Base-by-base conservation (phyloP, 2,888 invertebrate species). In the Sturmia bella region DNA sequence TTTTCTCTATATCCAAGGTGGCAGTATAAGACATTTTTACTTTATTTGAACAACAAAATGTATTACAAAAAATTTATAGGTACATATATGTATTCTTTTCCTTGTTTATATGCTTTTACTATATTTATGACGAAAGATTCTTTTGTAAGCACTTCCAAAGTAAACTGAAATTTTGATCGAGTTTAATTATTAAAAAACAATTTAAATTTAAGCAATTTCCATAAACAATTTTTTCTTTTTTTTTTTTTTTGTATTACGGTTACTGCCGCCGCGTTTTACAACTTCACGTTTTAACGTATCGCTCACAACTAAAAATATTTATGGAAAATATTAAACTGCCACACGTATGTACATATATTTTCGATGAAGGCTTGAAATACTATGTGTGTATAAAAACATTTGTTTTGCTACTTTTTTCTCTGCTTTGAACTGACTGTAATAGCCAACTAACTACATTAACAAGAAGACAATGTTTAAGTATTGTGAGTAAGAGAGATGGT, bases 271-370 rank as follows among this genome's bases (percentile, higher is more conserved):
- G n/a, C 24, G n/a, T 9, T 6, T 37, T 21, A 52, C 79, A 61
- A 77, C 68, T 85, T 84, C 83, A 85, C 87, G 85, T 86, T 85
- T 84, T 78, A 85, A 85, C 87, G 87, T 86, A 86, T 87, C 85
- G 86, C 85, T 85, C 87, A 84, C 88, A 85, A 88, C 87, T 88
- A 85, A 89, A 83, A 77, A 84, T 6, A 41, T 85, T 75, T 70
- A 52, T 64, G 45, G n/a, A 52, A 72, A 57, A 64, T 15, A 56
- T 54, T 56, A 37, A 37, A 0, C n/a, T 12, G 13, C n/a, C n/a
- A n/a, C n/a, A n/a, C n/a, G n/a, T n/a, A n/a, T n/a, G n/a, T n/a
- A 19, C 19, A n/a, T 21, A 54, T 2, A 1, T 80, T 83, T 78
- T 11, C 63, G 39, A 48, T 37, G 43, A 74, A 56, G 63, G 59